Conservation (phyloP, 2,888 invertebrate genomes). For the Aphidoletes aphidimyza region DNA sequence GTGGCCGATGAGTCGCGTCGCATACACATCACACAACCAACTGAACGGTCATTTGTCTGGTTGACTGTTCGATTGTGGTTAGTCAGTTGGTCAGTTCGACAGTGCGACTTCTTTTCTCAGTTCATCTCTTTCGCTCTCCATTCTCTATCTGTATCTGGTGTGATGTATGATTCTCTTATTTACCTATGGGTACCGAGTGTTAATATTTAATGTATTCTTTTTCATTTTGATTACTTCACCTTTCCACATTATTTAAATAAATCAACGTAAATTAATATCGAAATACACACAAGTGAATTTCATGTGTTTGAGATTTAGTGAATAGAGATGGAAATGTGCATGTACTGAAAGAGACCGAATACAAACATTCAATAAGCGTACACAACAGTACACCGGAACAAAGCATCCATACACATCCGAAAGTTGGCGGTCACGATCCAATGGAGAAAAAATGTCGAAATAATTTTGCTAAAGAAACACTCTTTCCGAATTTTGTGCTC, state of each 20-base stretch:
- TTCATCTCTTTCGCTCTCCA: not conserved
- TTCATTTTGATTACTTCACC: constrained; percentile 38
- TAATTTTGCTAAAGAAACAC: no score
- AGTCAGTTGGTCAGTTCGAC: no score
- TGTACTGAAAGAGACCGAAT: no score
- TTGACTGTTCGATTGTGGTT: not conserved
- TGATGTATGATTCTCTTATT: not conserved
- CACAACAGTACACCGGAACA: no score
- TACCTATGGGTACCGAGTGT: not conserved
- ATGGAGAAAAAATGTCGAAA: no score
- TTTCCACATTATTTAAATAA: constrained; percentile 40
- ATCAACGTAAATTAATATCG: not conserved
- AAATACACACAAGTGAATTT: not conserved
- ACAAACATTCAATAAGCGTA: no score
- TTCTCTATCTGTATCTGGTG: not conserved
- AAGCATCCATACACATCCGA: no score
- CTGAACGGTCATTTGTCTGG: not conserved
- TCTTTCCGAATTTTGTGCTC: no score
- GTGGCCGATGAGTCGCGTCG: not conserved
- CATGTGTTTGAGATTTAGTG: not conserved
- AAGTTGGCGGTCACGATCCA: no score
- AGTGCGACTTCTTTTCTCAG: not conserved
- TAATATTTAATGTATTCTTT: constrained; percentile 38
- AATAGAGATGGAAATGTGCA: no score
- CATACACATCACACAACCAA: not conserved